Evolutionary conservation across 2,797 vertebrate genomes (phyloP), one percentile per base, ranked within the genome.

Genomic region (Anguilla megastoma): DNA sequence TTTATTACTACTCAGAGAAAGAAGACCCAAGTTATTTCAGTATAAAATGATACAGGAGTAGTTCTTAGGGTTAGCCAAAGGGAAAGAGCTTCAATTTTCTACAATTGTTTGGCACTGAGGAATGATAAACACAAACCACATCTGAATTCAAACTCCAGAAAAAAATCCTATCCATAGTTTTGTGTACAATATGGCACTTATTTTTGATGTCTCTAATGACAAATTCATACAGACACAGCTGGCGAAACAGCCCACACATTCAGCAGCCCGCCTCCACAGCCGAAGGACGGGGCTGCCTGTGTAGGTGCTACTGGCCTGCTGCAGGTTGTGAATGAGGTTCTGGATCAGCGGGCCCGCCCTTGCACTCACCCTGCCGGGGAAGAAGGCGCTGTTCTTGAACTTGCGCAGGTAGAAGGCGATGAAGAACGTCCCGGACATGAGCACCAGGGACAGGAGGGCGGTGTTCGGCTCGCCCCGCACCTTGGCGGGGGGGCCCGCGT

Each of bases 351-450:
- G 7, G 12, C 52, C 52, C 58, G 3, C 21, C 54, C 58, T 6
- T 7, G 24, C n/a, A 69, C 95, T 95, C 92, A 99, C 98, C 95
- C 96, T 96, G 89, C 98, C 98, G 0, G 98, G 98, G 90, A 99
- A 98, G 93, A 99, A 99, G 0, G 98, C 97, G 69, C 98, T 99
- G 94, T 99, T 99, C 95, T 99, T 99, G 94, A 99, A 99, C 93
- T 99, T 99, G 90, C 98, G 98, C 90, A 99, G 95, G 94, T 99
- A 99, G 94, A 98, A 99, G 86, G 98, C 98, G 0, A 99, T 98
- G 92, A 99, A 97, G 91, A 99, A 99, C 0, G 98, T 99, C 84
- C 98, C 97, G 0, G 97, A 97, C 98, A 99, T 99, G 76, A 99
- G 97, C 86, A 99, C 97, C 36, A 99, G 95, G 0, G 98, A 98